These are phyloP conservation scores for Eclectus roratus DNA, from an alignment of 2,113 vertebrate species.

Conservation along the genomic window DNA sequence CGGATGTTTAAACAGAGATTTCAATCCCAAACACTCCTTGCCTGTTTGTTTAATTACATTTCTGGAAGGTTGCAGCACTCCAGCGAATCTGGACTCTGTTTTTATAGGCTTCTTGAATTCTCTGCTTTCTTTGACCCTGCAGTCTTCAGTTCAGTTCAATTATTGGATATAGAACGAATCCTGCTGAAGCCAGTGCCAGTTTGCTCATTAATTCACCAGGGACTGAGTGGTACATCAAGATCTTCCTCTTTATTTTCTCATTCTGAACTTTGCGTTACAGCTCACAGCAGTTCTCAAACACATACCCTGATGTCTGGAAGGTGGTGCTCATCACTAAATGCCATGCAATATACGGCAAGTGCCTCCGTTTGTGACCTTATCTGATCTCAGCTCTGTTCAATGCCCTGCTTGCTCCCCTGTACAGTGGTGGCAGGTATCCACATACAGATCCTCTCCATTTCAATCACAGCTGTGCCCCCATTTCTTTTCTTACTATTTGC, in stretches of 20 bases:
- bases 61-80: slow-evolving; percentile 24
- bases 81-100: background rate
- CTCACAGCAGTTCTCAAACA: background rate
- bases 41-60: slow-evolving; percentile 45
- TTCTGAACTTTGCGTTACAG: background rate
- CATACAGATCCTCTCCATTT: background rate
- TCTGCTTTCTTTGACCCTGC: background rate
- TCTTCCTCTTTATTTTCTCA: background rate
- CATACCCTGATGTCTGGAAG: background rate
- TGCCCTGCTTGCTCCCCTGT: background rate
- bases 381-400: background rate
- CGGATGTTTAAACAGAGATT: slow-evolving; percentile 40
- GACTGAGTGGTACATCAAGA: background rate
- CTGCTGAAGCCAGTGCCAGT: background rate
- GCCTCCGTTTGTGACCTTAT: background rate
- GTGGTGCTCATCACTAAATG: background rate
- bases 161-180: background rate
- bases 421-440: background rate
- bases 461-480: background rate
- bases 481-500: background rate
- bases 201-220: background rate
- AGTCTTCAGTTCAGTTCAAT: background rate
- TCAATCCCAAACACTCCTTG: slow-evolving; percentile 5
- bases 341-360: accelerated
- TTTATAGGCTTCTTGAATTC: background rate